Base-by-base conservation (phyloP, 1,140 invertebrate species). In the Bombyx mandarina region DNA sequence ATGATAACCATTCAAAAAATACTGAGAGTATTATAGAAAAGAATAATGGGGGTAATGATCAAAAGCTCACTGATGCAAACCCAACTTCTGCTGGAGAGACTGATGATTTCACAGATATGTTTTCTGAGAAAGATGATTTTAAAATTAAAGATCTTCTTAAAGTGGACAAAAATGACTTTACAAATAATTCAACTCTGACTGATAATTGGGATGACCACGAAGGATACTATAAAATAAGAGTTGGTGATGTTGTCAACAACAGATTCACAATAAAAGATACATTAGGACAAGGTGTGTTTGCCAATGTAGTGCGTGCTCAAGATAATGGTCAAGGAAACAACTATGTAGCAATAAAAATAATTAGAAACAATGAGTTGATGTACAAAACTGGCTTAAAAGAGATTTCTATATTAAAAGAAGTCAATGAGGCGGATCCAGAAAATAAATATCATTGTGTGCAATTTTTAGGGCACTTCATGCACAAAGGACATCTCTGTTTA, bases 121-220 rank as follows among this genome's bases (percentile, higher is more conserved):
- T 87, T 76, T 75, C 82, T 44, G 84, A 87, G 64, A 74, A 77
- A 61, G 84, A 86, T 65, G 65, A 76, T 54, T 85, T 86, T 73
- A 50, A 61, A 57, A 74, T 90, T 83, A 91, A 91, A 22, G 88
- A 93, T 88, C 94, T 91, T 73, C 93, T 93, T 45, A 91, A 91
- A 46, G 90, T 94, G 35, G 90, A 89, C 62, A 88, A 93, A 89
- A 92, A 89, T 67, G 81, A 90, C 63, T 91, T 91, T 53, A 90
- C 91, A 50, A 94, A 96, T 72, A 97, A 96, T 89, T 93, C 94
- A 3, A 93, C 93, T 70, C 88, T 98, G 12, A 96, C 93, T 42
- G 98, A 99, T 84, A 99, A 99, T 81, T 99, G 98, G 97, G 98
- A 99, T 87, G 98, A 99, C 90, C 93, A 96, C 43, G 98, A 99